Evolutionary conservation across 2,888 invertebrate species (phyloP).

Genomic region (Alsophila aescularia): DNA sequence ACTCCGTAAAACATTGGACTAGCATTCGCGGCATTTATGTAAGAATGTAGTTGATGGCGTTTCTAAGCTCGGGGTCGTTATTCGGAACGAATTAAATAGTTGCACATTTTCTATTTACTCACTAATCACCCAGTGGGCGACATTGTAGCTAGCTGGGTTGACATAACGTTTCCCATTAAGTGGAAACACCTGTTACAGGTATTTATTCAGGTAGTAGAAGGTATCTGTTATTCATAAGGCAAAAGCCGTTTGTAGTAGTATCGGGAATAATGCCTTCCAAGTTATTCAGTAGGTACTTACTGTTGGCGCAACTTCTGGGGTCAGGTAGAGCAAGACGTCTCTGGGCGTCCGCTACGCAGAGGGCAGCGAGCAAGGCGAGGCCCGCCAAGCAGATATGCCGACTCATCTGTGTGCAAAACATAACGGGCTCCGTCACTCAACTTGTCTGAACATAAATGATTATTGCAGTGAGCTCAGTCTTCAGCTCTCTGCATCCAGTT

Average conservation of each 20-base stretch:
- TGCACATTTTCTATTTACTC: background rate
- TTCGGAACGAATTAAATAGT: background rate
- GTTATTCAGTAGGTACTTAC: constrained; percentile 83
- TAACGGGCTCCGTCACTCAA: constrained; percentile 2
- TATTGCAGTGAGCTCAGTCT: too few relatives aligned
- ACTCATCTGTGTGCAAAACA: constrained; percentile 67
- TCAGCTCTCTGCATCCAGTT: too few relatives aligned
- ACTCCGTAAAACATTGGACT: constrained; percentile 11
- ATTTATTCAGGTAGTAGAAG: too few relatives aligned
- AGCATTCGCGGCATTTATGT: constrained; percentile 8
- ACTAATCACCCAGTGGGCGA: background rate
- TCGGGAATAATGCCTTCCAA: background rate
- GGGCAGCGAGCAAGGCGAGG: constrained; percentile 81
- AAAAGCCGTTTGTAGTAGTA: background rate
- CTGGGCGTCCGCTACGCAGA: constrained; percentile 90
- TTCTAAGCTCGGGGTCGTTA: constrained; percentile 2
- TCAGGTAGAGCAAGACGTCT: constrained; percentile 94
- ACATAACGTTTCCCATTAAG: constrained; percentile 4
- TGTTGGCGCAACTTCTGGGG: constrained; percentile 94
- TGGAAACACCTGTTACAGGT: too few relatives aligned
- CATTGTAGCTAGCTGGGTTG: background rate
- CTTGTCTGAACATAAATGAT: too few relatives aligned
- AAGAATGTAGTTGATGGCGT: constrained; percentile 9
- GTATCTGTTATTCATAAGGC: too few relatives aligned
- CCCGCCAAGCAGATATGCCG: constrained; percentile 70